Conservation (phyloP, 2,888 invertebrate genomes). For the Xylota sylvarum region DNA sequence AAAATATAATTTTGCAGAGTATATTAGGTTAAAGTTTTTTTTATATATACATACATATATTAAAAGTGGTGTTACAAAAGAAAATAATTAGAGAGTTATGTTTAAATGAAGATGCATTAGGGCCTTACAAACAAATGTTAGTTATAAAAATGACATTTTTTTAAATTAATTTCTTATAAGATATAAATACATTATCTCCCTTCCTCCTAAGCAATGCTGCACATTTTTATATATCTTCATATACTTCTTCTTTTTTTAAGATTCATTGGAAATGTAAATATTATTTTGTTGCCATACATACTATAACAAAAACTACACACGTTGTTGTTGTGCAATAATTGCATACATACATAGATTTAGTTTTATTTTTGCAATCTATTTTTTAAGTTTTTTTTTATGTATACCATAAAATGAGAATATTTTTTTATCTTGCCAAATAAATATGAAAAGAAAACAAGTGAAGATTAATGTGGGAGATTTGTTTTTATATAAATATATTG, state of each 20-base stretch:
- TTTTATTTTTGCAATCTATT: constrained; percentile 58
- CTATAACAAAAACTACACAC: constrained; percentile 35
- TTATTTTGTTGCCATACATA: constrained; percentile 58
- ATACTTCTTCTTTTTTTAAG: constrained; percentile 3
- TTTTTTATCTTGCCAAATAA: constrained; percentile 45
- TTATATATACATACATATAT: constrained; percentile 53
- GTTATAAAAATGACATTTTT: constrained; percentile 76
- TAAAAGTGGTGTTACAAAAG: constrained; percentile 63
- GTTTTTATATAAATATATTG: constrained; percentile 71
- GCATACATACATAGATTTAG: constrained; percentile 45
- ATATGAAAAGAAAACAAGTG: constrained; percentile 39
- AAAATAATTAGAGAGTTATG: constrained; percentile 58
- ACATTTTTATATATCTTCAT: constrained; percentile 16
- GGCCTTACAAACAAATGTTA: constrained; percentile 78
- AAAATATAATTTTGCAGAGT: constrained; percentile 65
- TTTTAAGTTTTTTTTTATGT: constrained; percentile 54
- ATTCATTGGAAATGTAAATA: constrained; percentile 60
- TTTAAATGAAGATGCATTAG: constrained; percentile 75
- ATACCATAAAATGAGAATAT: constrained; percentile 52
- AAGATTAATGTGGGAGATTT: constrained; percentile 73
- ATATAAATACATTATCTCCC: constrained; percentile 60
- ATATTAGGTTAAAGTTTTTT: constrained; percentile 73
- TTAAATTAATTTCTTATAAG: constrained; percentile 48
- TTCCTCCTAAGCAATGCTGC: constrained; percentile 38
- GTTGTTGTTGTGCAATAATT: constrained; percentile 64